Percentiles rank a stretch among this genome's conserved stretches.
Evolutionary conservation across 2,797 vertebrate genomes (phyloP).

Genomic region (Syngnathus acus): DNA sequence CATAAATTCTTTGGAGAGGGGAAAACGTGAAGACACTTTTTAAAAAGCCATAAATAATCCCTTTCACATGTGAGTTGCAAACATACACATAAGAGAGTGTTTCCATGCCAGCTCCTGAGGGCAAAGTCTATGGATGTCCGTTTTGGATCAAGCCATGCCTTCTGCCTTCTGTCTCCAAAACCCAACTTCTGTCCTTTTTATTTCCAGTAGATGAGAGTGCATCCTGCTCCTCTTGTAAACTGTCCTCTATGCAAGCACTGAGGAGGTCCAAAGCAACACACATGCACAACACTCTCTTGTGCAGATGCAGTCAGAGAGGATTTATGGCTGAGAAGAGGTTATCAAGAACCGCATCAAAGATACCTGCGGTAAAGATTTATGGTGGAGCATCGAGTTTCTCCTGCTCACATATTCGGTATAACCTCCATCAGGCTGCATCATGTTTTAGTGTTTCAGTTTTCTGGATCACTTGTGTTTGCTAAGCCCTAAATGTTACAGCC

Average conservation of each 20-base stretch:
- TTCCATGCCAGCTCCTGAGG: too few species aligned
- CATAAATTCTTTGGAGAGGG: slow-evolving; percentile 18
- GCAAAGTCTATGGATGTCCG: background rate
- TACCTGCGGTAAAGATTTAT: slow-evolving; percentile 1
- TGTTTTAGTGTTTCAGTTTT: background rate
- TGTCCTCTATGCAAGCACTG: background rate
- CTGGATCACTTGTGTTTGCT: background rate
- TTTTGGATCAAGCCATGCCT: background rate
- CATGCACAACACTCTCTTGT: background rate
- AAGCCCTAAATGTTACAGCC: background rate
- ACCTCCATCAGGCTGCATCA: slow-evolving; percentile 3
- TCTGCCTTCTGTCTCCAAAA: background rate
- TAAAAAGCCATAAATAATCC: slow-evolving; percentile 7
- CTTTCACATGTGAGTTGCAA: background rate
- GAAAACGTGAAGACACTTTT: slow-evolving; percentile 17
- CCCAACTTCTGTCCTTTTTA: background rate
- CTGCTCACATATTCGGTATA: background rate
- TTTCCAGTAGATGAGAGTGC: background rate
- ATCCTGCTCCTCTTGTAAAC: background rate
- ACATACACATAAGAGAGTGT: background rate
- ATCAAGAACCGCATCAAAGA: slow-evolving; percentile 1
- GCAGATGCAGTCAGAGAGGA: background rate
- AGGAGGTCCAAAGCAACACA: background rate
- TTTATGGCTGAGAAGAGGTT: background rate
- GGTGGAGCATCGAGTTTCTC: background rate